Evolutionary conservation across 2,113 vertebrate species (phyloP), one percentile per base, ranked within the genome.

Genomic region (Phodopus roborovskii): DNA sequence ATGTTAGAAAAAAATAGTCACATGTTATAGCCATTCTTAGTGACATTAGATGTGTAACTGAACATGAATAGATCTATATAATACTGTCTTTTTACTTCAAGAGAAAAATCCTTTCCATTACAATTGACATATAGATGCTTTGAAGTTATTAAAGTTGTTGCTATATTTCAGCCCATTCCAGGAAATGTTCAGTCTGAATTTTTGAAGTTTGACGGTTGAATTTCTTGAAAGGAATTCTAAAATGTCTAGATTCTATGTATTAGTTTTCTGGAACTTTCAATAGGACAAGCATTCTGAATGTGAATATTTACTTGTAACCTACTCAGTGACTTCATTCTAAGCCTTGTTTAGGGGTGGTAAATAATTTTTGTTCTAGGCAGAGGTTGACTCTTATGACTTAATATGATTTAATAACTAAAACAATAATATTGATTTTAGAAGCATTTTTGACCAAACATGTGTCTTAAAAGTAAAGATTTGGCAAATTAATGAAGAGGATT

Each of bases 61-160:
- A 91, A 91, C 12, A 56, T 88, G 24, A 95, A 70, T 82, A 94
- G 64, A 36, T 68, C 64, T 48, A 75, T 42, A 28, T 78, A 86
- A 84, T 45, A 82, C 53, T 60, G 22, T 56, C 10, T 4, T 93
- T 84, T 88, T 50, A 19, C 64, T 78, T 85, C 13, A 91, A 94
- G n/a, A 58, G 15, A 4, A 53, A 71, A 96, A 60, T 94, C 5
- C 20, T 91, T 96, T 91, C 42, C 33, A 15, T 60, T 68, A 60
- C 5, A 92, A 1, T 16, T 1, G n/a, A 94, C 68, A 1, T 84
- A 62, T 5, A 94, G 48, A n/a, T 73, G 39, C 53, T 33, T 62
- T 89, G 1, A 91, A 87, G 68, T 45, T 62, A 26, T 53, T 66
- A 56, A 73, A 60, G 2, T 36, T 75, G 15, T 83, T 94, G 66